Evolutionary conservation across 2,113 vertebrate genomes (phyloP).

Genomic region (Melanerpes formicivorus): DNA sequence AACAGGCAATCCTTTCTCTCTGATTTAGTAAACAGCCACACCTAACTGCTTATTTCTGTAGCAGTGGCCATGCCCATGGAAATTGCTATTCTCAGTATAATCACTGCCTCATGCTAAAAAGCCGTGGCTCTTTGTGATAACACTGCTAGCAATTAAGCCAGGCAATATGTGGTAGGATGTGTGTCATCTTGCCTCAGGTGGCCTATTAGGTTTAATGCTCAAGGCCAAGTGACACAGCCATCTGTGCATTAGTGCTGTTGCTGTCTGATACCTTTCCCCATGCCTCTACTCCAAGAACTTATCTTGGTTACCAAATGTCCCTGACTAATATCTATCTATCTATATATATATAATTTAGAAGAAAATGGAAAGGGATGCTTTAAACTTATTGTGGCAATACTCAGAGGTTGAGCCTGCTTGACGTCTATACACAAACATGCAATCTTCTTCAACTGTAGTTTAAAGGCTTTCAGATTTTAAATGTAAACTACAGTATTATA

Average conservation of each 20-base stretch:
- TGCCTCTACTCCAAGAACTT: constrained; percentile 11
- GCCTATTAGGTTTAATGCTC: constrained; percentile 20
- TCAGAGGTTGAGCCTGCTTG: background rate
- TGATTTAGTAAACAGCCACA: background rate
- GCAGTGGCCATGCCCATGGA: background rate
- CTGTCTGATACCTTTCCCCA: background rate
- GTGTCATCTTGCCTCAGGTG: constrained; percentile 6
- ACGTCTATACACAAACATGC: fast-evolving
- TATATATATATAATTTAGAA: background rate
- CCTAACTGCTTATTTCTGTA: background rate
- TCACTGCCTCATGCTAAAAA: background rate
- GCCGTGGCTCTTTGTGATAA: background rate
- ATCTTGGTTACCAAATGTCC: background rate
- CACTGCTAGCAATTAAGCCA: background rate
- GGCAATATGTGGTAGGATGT: background rate
- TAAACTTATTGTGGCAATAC: background rate
- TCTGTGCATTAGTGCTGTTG: constrained; percentile 4
- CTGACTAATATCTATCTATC: background rate
- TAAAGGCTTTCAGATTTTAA: background rate
- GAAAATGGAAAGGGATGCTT: background rate
- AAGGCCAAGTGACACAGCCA: constrained; percentile 18
- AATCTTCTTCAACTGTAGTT: background rate
- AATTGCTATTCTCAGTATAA: background rate
- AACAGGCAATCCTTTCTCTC: background rate
- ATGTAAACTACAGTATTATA: background rate